Conservation (phyloP, 1,140 invertebrate species). For the Scaptomyza montana region DNA sequence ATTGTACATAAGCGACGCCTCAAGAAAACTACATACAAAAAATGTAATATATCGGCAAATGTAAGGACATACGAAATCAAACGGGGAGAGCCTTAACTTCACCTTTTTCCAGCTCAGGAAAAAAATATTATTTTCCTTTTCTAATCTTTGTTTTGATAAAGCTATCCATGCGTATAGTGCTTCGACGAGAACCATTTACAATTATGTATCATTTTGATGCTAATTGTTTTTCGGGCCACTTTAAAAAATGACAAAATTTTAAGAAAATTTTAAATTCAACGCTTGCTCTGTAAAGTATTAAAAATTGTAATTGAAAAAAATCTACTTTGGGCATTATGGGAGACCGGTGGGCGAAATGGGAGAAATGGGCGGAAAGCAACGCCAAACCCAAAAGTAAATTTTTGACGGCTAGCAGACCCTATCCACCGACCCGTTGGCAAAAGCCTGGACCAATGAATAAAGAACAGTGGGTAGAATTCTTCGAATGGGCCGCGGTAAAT, state of each 20-base stretch:
- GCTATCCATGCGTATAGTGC: slow-evolving; percentile 6
- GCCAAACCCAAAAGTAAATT: slow-evolving; percentile 35
- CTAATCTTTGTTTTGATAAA: background rate
- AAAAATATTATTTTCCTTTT: too few relatives aligned
- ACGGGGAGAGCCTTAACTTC: too few relatives aligned
- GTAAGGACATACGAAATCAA: background rate
- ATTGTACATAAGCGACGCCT: slow-evolving; percentile 4
- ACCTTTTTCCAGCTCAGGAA: too few relatives aligned
- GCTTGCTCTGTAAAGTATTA: background rate
- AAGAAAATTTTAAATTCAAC: background rate
- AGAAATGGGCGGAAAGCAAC: slow-evolving; percentile 47
- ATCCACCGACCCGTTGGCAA: slow-evolving; percentile 57
- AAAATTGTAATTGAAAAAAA: slow-evolving; percentile 16
- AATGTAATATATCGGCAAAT: background rate
- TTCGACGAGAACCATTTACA: background rate
- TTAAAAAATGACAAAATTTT: background rate
- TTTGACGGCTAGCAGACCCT: background rate
- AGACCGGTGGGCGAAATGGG: background rate
- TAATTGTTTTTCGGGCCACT: background rate
- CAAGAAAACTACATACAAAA: slow-evolving; percentile 27
- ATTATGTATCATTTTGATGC: slow-evolving; percentile 3
- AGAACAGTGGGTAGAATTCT: slow-evolving; percentile 53
- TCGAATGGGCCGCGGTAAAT: slow-evolving; percentile 37
- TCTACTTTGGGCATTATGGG: slow-evolving; percentile 1
- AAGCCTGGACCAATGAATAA: slow-evolving; percentile 60